These are phyloP conservation scores for Uloborus diversus DNA, from an alignment of 1,140 invertebrate species.

Conservation along the genomic window DNA sequence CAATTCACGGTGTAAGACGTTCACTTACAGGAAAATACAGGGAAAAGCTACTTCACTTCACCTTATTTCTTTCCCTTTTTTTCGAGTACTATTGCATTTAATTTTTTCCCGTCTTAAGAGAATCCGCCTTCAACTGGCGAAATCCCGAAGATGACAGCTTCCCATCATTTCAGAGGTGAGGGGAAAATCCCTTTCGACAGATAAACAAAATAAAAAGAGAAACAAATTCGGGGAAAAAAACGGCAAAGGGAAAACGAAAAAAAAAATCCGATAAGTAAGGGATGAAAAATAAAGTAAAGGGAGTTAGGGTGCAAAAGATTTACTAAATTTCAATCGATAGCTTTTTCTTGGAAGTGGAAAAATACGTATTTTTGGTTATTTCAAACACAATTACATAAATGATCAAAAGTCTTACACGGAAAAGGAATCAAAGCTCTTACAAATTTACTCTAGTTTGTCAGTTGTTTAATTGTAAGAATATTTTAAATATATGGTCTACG, in stretches of 20 bases:
- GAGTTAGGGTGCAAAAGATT: too few relatives aligned
- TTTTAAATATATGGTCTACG: too few relatives aligned
- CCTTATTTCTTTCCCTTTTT: background rate
- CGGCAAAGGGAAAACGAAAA: background rate
- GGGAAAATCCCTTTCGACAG: slow-evolving; percentile 15
- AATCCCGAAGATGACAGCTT: slow-evolving; percentile 50
- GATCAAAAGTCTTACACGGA: too few relatives aligned
- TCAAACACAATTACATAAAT: too few relatives aligned
- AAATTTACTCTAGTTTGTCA: too few relatives aligned
- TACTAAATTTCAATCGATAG: too few relatives aligned
- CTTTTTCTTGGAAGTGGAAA: too few relatives aligned
- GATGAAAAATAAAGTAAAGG: background rate
- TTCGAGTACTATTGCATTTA: slow-evolving; percentile 13
- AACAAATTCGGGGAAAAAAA: background rate
- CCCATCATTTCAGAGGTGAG: slow-evolving; percentile 27
- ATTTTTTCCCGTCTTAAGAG: slow-evolving; percentile 18
- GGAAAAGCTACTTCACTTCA: background rate
- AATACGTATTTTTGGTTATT: too few relatives aligned
- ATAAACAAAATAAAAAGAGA: background rate
- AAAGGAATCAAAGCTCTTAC: too few relatives aligned
- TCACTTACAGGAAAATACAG: too few relatives aligned
- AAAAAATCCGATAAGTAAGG: background rate
- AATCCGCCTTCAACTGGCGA: slow-evolving; percentile 42
- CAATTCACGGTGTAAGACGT: too few relatives aligned
- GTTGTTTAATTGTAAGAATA: too few relatives aligned